These are phyloP conservation scores for Apteryx owenii DNA, from an alignment of 2,113 vertebrate genomes.

Conservation along the genomic window DNA sequence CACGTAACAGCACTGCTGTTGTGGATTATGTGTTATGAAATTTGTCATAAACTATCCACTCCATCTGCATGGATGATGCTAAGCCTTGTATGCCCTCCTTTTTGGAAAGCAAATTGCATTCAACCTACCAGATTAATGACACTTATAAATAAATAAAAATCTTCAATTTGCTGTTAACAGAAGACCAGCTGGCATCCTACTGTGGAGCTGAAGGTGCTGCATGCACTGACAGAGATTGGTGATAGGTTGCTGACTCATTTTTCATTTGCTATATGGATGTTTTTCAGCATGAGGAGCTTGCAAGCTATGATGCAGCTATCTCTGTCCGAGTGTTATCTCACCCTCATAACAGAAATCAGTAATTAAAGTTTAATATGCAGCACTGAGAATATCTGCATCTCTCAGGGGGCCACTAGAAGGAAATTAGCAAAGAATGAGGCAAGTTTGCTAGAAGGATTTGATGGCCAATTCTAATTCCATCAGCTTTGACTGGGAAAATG, in stretches of 20 bases:
- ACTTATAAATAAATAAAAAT: constrained; percentile 64
- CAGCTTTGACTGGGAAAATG: constrained; percentile 39
- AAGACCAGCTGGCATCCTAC: constrained; percentile 44
- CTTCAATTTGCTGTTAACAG: constrained; percentile 57
- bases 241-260: constrained; percentile 59
- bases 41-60: background rate
- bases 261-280: constrained; percentile 25
- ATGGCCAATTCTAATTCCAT: constrained; percentile 63
- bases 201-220: constrained; percentile 28
- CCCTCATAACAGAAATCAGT: constrained; percentile 37
- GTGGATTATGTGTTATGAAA: background rate
- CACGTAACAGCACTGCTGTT: background rate
- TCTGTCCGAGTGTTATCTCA: background rate
- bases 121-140: constrained; percentile 39
- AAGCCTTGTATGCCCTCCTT: background rate
- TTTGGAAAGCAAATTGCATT: constrained; percentile 5
- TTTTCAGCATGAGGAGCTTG: constrained; percentile 8
- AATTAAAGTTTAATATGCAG: constrained; percentile 69
- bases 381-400: constrained; percentile 31
- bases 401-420: constrained; percentile 42
- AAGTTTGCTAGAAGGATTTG: constrained; percentile 50
- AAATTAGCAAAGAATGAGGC: constrained; percentile 56
- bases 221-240: constrained; percentile 21
- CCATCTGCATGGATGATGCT: background rate
- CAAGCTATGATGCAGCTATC: constrained; percentile 31